A percentile compares a stretch with the other conserved stretches of the same genome.
phyloP scores from a whole-genome alignment of 2,888 invertebrate genomes.

The Phlogophora meticulosa region DNA sequence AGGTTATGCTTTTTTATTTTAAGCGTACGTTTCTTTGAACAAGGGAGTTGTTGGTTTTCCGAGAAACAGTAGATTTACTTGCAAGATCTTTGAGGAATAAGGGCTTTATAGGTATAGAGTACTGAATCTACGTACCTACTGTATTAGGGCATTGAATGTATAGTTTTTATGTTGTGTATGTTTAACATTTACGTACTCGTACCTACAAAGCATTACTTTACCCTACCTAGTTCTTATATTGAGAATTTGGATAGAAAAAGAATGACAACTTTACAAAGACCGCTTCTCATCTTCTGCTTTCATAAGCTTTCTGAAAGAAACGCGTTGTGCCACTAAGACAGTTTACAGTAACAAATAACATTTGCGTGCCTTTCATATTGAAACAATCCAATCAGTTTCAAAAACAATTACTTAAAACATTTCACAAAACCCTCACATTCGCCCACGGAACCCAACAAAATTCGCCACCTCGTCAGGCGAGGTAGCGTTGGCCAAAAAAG shows the following conservation, averaged over 20 bases:
- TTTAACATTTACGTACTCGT: too few relatives aligned
- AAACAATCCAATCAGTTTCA: background rate
- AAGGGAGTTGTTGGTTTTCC: background rate
- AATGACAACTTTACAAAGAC: too few relatives aligned
- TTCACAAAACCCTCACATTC: slow-evolving; percentile 1
- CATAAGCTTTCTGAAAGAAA: background rate
- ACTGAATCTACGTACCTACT: too few relatives aligned
- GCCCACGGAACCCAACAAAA: slow-evolving; percentile 73
- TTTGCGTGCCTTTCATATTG: too few relatives aligned
- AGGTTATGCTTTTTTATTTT: slow-evolving; percentile 15
- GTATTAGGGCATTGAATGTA: too few relatives aligned
- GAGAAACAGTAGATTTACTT: background rate
- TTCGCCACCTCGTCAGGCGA: slow-evolving; percentile 85
- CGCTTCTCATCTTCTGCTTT: too few relatives aligned
- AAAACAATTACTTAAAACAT: slow-evolving; percentile 5
- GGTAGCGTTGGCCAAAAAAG: slow-evolving; percentile 86
- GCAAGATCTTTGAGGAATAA: background rate
- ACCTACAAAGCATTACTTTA: too few relatives aligned
- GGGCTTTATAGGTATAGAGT: too few relatives aligned
- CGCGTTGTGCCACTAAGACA: background rate
- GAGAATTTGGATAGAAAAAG: too few relatives aligned
- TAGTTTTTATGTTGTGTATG: too few relatives aligned
- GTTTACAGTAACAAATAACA: too few relatives aligned
- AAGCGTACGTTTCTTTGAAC: background rate
- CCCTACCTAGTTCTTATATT: too few relatives aligned